Evolutionary conservation across 2,113 vertebrate genomes (phyloP), one percentile per base, ranked within the genome.

Genomic region (Cynopterus brachyotis): DNA sequence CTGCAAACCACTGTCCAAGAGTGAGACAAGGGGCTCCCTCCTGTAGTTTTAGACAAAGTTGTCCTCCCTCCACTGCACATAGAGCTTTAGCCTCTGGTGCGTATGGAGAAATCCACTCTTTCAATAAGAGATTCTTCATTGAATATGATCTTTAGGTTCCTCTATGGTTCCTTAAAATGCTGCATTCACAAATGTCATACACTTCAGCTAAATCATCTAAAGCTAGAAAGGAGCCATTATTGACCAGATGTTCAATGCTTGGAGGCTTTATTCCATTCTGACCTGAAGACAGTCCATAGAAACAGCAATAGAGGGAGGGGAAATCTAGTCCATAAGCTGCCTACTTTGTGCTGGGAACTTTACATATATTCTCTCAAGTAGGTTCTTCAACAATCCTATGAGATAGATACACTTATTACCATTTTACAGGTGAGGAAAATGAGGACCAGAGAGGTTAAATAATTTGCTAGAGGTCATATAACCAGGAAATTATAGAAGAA

Each of bases 1-100:
- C 93, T 95, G 87, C 53, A 97, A 92, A 95, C n/a, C 59, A 80
- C 78, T 95, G 9, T 93, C 47, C 59, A 88, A 94, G 45, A 86
- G 20, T 37, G 42, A 95, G 30, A 93, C 9, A 64, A 94, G 45
- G 45, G 22, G 5, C 47, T 93, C 6, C 17, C 32, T 88, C 42
- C 40, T 32, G 11, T 91, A 35, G 30, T 67, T 96, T 84, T 83
- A 17, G 11, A 89, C 67, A 92, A 78, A 47, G 66, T 42, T 91
- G n/a, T 69, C n/a, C 60, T 93, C 35, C 64, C 50, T 80, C 37
- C 19, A 92, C 32, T 89, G 66, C 24, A 86, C 53, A 78, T 28
- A 95, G 35, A 95, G 50, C 47, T 85, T 84, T 89, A 92, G 5
- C n/a, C 3, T 87, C 28, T 57, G 24, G 24, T 84, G 28, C 6